These are phyloP conservation scores for Gopherus flavomarginatus DNA, from an alignment of 2,113 vertebrate genomes.

Conservation along the genomic window DNA sequence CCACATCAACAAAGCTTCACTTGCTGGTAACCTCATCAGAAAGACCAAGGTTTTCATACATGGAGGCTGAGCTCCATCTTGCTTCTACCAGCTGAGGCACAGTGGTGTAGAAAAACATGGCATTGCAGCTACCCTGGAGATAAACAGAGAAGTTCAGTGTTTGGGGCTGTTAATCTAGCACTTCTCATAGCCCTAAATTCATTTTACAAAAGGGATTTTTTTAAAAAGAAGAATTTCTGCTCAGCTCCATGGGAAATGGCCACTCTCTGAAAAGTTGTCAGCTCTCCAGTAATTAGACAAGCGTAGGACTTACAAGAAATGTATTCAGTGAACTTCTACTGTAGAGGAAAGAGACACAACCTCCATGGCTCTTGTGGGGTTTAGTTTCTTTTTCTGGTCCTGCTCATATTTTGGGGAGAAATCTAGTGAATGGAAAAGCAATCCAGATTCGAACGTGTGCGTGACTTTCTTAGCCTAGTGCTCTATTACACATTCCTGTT, in stretches of 20 bases:
- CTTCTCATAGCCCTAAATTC: background rate
- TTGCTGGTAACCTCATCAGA: background rate
- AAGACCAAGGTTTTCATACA: background rate
- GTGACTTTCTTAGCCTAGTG: background rate
- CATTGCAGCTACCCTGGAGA: background rate
- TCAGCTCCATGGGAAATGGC: background rate
- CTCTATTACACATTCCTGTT: background rate
- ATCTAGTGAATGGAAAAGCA: background rate
- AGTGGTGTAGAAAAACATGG: background rate
- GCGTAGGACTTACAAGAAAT: background rate
- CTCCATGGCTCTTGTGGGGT: rapidly evolving
- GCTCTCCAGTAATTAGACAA: background rate
- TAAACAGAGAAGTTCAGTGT: background rate
- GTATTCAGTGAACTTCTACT: background rate
- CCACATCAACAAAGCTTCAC: background rate
- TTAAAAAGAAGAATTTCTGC: background rate
- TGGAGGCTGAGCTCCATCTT: background rate
- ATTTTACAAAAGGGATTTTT: background rate
- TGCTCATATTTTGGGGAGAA: background rate
- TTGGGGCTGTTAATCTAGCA: background rate
- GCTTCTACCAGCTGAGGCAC: background rate
- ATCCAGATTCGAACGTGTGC: background rate
- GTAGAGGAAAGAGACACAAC: background rate
- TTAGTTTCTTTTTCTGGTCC: background rate
- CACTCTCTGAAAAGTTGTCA: background rate